A percentile compares a stretch with the other conserved stretches of the same genome.
phyloP scores from a whole-genome alignment of 2,113 vertebrate genomes.

The Pterophyllum scalare region DNA sequence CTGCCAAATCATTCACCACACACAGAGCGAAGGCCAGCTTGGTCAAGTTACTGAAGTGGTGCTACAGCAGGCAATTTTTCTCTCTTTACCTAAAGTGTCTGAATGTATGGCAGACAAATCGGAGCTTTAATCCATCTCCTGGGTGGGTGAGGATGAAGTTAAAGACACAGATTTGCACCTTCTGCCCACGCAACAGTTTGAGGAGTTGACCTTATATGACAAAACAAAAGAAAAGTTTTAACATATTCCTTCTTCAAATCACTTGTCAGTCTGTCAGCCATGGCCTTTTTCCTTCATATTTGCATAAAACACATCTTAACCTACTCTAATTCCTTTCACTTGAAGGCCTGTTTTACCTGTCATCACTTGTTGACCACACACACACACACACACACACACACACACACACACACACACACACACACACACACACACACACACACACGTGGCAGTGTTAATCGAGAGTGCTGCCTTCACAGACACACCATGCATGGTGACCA shows the following conservation, averaged over 20 bases:
- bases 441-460: not conserved
- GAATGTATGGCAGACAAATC: constrained; percentile 57
- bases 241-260: not conserved
- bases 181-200: not conserved
- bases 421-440: constrained; percentile 1
- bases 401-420: no score
- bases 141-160: not conserved
- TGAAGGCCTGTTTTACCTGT: not conserved
- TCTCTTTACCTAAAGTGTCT: constrained; percentile 62
- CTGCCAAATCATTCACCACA: constrained; percentile 51
- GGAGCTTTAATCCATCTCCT: constrained; percentile 10
- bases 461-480: constrained; percentile 14
- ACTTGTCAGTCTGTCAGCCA: not conserved
- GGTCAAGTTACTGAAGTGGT: constrained; percentile 70
- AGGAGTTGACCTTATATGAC: not conserved
- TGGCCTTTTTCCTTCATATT: not conserved
- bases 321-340: not conserved
- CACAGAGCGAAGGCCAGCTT: constrained; percentile 45
- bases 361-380: constrained; percentile 16
- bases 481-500: constrained; percentile 16
- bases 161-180: constrained; percentile 19
- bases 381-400: not conserved
- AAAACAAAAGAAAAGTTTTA: not conserved
- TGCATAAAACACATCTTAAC: not conserved
- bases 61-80: constrained; percentile 58